Evolutionary conservation across 2,797 vertebrate species (phyloP).

Genomic region (Rhyacichthys aspro): DNA sequence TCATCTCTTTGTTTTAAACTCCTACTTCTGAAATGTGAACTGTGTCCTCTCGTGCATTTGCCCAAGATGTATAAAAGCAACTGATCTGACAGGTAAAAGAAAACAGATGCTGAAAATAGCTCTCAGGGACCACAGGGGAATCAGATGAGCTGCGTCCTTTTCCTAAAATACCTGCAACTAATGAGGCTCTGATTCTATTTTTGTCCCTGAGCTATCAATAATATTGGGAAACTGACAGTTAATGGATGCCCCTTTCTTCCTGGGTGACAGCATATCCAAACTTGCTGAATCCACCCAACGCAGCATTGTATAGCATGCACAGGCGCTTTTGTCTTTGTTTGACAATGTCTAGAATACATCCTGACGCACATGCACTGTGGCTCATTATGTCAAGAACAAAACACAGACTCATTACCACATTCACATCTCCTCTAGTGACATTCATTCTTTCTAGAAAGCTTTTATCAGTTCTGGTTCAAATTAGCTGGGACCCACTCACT

Average conservation of each 20-base stretch:
- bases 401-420: slow-evolving; percentile 13
- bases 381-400: slow-evolving; percentile 34
- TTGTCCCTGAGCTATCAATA: slow-evolving; percentile 40
- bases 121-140: slow-evolving; percentile 18
- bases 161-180: slow-evolving; percentile 43
- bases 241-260: slow-evolving; percentile 28
- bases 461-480: slow-evolving; percentile 35
- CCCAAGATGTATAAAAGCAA: slow-evolving; percentile 6
- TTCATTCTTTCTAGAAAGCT: slow-evolving; percentile 28
- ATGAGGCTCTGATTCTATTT: slow-evolving; percentile 47
- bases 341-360: slow-evolving; percentile 7
- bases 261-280: slow-evolving; percentile 24
- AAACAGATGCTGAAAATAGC: slow-evolving; percentile 35
- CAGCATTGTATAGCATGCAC: slow-evolving; percentile 5
- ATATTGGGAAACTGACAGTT: slow-evolving; percentile 33
- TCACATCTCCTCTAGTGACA: slow-evolving; percentile 31
- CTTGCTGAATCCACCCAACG: slow-evolving; percentile 21
- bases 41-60: not conserved
- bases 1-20: too few relatives aligned
- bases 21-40: too few relatives aligned
- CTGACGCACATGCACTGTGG: not conserved
- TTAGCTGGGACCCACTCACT: slow-evolving; percentile 29
- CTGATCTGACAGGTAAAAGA: slow-evolving; percentile 13
- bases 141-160: slow-evolving; percentile 21
- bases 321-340: slow-evolving; percentile 28